phyloP scores from a whole-genome alignment of 2,888 invertebrate species.

The Drepanosiphum platanoidis region DNA sequence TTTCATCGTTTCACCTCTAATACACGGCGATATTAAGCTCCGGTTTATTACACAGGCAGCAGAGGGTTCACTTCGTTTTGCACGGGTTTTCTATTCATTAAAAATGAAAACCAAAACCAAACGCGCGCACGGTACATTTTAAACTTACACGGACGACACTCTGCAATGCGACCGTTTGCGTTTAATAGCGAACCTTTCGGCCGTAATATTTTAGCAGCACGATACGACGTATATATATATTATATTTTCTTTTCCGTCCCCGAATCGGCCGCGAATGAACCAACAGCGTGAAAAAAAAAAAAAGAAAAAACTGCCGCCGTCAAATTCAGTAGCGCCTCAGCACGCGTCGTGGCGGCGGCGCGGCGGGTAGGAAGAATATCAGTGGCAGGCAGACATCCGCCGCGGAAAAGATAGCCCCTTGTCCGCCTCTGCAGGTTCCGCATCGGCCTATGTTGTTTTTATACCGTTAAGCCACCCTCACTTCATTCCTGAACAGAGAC shows the following conservation, averaged over 20 bases:
- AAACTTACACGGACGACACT: too few relatives aligned
- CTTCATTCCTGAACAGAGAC: too few relatives aligned
- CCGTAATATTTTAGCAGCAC: not conserved
- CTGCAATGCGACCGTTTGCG: not conserved
- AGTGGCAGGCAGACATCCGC: too few relatives aligned
- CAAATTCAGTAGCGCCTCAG: not conserved
- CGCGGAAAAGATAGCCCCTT: not conserved
- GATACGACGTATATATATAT: not conserved
- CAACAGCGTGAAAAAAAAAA: not conserved
- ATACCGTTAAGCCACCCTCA: too few relatives aligned
- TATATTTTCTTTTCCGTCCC: not conserved
- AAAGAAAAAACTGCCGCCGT: not conserved
- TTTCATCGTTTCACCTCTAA: too few relatives aligned
- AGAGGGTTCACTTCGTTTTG: not conserved
- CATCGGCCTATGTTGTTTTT: not conserved
- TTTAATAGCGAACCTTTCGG: not conserved
- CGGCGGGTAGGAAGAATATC: too few relatives aligned
- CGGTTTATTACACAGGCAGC: too few relatives aligned
- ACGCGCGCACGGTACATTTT: too few relatives aligned
- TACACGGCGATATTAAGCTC: too few relatives aligned
- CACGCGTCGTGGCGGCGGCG: not conserved
- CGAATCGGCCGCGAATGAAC: not conserved
- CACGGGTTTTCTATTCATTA: constrained; percentile 12
- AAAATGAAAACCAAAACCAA: too few relatives aligned
- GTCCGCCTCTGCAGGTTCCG: not conserved